These are phyloP conservation scores for Sepioteuthis lessoniana DNA, from an alignment of 2,888 invertebrate species.

Conservation along the genomic window DNA sequence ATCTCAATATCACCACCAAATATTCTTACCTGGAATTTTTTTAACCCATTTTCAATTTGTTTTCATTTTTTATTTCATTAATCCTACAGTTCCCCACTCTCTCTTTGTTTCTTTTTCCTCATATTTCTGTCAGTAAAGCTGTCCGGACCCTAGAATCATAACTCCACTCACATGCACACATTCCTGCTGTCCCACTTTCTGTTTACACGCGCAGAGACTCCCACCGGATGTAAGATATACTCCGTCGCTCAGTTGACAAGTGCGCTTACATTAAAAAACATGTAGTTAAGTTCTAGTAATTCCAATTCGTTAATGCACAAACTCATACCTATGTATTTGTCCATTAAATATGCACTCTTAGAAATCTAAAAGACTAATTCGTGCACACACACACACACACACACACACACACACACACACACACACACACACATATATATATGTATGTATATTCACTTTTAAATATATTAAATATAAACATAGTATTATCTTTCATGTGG, in stretches of 20 bases:
- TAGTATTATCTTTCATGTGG: too few species aligned
- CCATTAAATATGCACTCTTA: too few species aligned
- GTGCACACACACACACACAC: too few species aligned
- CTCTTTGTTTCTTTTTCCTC: not conserved
- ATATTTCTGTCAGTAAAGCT: not conserved
- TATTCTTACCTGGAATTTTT: too few species aligned
- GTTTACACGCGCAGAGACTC: not conserved
- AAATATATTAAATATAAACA: too few species aligned
- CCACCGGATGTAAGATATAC: slow-evolving; percentile 6
- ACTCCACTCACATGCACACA: not conserved
- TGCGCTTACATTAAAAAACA: not conserved
- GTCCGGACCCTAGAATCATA: not conserved
- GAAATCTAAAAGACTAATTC: too few species aligned
- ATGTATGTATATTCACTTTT: too few species aligned
- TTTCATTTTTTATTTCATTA: not conserved
- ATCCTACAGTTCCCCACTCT: not conserved
- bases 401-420: too few species aligned
- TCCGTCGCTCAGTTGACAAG: not conserved
- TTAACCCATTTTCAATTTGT: too few species aligned
- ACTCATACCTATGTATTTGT: not conserved
- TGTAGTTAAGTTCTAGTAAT: not conserved
- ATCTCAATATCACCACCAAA: too few species aligned
- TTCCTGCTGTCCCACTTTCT: not conserved
- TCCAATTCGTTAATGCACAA: not conserved
- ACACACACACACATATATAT: too few species aligned